Conservation (phyloP, 2,113 vertebrate species). For the Euleptes europaea region DNA sequence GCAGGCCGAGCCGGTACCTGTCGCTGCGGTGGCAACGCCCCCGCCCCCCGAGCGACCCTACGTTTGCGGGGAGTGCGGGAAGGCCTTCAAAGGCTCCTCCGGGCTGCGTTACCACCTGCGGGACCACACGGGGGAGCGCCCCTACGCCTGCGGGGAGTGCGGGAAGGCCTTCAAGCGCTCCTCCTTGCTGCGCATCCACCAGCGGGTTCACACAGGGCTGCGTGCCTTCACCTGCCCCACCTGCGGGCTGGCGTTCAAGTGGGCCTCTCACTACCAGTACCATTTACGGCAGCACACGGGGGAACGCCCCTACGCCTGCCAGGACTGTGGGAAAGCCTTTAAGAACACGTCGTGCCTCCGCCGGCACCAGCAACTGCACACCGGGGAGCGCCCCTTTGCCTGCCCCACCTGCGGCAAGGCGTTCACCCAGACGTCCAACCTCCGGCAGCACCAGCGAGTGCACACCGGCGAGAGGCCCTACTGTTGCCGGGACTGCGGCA, state of each 20-base stretch:
- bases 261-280: slow-evolving; percentile 94
- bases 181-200: slow-evolving; percentile 88
- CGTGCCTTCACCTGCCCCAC: slow-evolving; percentile 89
- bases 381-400: slow-evolving; percentile 85
- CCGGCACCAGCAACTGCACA: slow-evolving; percentile 90
- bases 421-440: slow-evolving; percentile 90
- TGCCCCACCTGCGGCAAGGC: slow-evolving; percentile 88
- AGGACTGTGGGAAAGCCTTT: slow-evolving; percentile 92
- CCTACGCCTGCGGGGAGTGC: slow-evolving; percentile 90
- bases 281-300: slow-evolving; percentile 91
- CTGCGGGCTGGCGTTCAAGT: slow-evolving; percentile 91
- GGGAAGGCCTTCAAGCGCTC: slow-evolving; percentile 94
- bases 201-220: slow-evolving; percentile 90
- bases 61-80: slow-evolving; percentile 88
- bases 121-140: slow-evolving; percentile 90
- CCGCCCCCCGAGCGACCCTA: slow-evolving; percentile 81
- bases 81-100: slow-evolving; percentile 90
- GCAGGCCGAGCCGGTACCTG: neutral
- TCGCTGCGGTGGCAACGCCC: neutral
- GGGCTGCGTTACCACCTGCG: slow-evolving; percentile 91
- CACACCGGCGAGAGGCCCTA: slow-evolving; percentile 89
- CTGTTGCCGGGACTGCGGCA: slow-evolving; percentile 80
- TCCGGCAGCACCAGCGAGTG: slow-evolving; percentile 90
- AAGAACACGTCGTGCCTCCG: slow-evolving; percentile 91
- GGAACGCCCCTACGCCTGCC: slow-evolving; percentile 87